These are phyloP conservation scores for Nemotelus pantherinus DNA, from an alignment of 2,888 invertebrate genomes.

Conservation along the genomic window DNA sequence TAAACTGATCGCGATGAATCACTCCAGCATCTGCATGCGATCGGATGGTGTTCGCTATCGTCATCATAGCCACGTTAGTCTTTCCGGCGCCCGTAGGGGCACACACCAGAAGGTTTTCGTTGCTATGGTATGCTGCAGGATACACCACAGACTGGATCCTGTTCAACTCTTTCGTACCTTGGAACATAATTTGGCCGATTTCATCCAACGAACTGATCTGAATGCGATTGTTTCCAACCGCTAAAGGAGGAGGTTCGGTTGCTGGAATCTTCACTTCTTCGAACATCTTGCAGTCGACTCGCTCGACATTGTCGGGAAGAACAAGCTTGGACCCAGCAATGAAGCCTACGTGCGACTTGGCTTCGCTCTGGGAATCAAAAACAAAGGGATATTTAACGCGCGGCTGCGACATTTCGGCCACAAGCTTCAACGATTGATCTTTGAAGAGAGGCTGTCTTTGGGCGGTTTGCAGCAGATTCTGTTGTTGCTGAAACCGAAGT, in stretches of 20 bases:
- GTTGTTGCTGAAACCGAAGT: slow-evolving; percentile 60
- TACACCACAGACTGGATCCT: slow-evolving; percentile 96
- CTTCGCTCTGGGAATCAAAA: slow-evolving; percentile 80
- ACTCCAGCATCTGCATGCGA: slow-evolving; percentile 83
- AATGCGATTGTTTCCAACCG: slow-evolving; percentile 73
- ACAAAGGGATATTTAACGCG: slow-evolving; percentile 83
- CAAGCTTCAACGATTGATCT: slow-evolving; percentile 53
- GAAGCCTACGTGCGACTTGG: slow-evolving; percentile 73
- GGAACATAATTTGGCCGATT: slow-evolving; percentile 90
- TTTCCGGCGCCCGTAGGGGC: slow-evolving; percentile 99
- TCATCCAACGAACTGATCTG: slow-evolving; percentile 69
- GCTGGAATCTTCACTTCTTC: slow-evolving; percentile 90
- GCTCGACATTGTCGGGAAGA: slow-evolving; percentile 81
- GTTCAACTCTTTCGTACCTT: slow-evolving; percentile 86
- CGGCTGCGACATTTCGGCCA: slow-evolving; percentile 66
- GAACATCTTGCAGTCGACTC: slow-evolving; percentile 77
- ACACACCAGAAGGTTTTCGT: slow-evolving; percentile 96
- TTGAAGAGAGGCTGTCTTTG: slow-evolving; percentile 60
- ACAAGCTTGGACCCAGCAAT: slow-evolving; percentile 81
- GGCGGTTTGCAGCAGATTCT: slow-evolving; percentile 58
- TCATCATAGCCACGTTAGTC: slow-evolving; percentile 95
- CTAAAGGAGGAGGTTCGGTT: slow-evolving; percentile 68
- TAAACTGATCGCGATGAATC: slow-evolving; percentile 91
- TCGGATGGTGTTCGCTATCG: slow-evolving; percentile 90
- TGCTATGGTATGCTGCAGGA: slow-evolving; percentile 92